Conservation (phyloP, 2,797 vertebrate genomes). For the Vireo griseus region DNA sequence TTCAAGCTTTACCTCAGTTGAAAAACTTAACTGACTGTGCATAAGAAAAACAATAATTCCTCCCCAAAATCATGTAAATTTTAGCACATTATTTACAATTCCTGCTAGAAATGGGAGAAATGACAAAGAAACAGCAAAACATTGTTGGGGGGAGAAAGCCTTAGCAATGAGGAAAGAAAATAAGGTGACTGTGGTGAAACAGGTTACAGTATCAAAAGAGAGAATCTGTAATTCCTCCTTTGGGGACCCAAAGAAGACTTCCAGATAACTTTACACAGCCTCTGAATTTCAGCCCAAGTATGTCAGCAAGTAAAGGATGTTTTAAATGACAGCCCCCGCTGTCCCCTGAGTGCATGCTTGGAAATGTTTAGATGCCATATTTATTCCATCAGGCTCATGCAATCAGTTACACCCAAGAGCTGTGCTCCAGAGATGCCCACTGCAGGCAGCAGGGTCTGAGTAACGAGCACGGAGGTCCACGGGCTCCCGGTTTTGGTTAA, state of each 20-base stretch:
- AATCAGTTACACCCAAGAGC: conserved; percentile 65
- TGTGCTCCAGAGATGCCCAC: conserved; percentile 25
- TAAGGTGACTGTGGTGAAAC: not conserved
- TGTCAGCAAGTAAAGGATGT: conserved; percentile 3
- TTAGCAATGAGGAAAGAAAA: not conserved
- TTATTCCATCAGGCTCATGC: conserved; percentile 63
- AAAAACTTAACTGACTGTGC: not conserved
- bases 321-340: conserved; percentile 4
- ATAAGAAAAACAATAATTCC: not conserved
- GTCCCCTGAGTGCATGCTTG: conserved; percentile 40
- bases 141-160: rapidly evolving
- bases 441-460: conserved; percentile 59
- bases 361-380: conserved; percentile 46
- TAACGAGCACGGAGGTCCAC: conserved; percentile 36
- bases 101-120: not conserved
- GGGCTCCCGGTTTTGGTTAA: conserved; percentile 34
- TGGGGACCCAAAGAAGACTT: conserved; percentile 6
- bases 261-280: not conserved
- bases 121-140: not conserved
- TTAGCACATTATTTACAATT: not conserved
- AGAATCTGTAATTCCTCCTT: not conserved
- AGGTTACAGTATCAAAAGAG: not conserved
- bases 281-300: conserved; percentile 19
- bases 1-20: not conserved
- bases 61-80: not conserved